Evolutionary conservation across 2,888 invertebrate genomes (phyloP), one percentile per base, ranked within the genome.

Genomic region (Andrena trimmerana): DNA sequence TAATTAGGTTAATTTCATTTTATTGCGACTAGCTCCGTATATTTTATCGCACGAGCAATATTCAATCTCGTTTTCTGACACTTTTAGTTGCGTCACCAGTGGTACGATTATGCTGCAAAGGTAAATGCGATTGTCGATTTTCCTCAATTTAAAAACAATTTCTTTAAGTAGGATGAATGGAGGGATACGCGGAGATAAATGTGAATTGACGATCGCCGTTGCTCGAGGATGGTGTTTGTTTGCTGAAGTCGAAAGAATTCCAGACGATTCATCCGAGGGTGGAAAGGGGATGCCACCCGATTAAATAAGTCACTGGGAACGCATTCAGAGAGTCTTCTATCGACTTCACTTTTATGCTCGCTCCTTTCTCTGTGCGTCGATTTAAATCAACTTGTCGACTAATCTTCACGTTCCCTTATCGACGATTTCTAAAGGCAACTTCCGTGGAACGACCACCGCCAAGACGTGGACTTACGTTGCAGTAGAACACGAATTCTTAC

Each of bases 381-480:
- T 76, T 71, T 36, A 36, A 54, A 24, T 54, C 52, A 31, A 71
- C 71, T 76, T 71, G 62, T 71, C 71, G 52, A 29, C 50, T 10
- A n/a, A 1, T 20, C 24, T 72, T 54, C 33, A 60, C 27, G 24
- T 31, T 24, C 8, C 3, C 13, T 3, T 24, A 20, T 31, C 10
- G 13, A n/a, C 20, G 4, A 1, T 16, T 13, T 5, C 8, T 2
- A 20, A 1, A 24, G 27, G 2, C 48, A 36, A 27, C 33, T 33
- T 60, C 8, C 3, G 24, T 4, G 16, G 10, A 54, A 42, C 10
- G 36, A 10, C 20, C 20, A n/a, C n/a, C 2, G 10, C 36, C 8
- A n/a, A 7, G 62, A 33, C 20, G 20, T 13, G 10, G 24, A 57
- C 57, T 57, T 57, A 10, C 20, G 57, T 57, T 20, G 4, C 31